Percentiles rank a stretch among this genome's conserved stretches.
Evolutionary conservation across 2,888 invertebrate genomes (phyloP).

Genomic region (Morpho achilles): DNA sequence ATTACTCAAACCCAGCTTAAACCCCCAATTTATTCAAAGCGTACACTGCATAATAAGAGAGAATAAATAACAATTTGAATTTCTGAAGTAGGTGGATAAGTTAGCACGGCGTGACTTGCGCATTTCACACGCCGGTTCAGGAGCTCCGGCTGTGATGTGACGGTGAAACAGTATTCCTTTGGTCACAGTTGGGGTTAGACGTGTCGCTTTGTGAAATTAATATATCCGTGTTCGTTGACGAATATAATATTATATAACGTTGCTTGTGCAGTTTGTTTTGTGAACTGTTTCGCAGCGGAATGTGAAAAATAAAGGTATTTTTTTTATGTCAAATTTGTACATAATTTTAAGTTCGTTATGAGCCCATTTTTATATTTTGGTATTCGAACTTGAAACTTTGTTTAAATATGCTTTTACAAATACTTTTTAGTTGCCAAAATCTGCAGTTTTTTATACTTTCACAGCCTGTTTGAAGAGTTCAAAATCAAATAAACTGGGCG

Average conservation of each 20-base stretch:
- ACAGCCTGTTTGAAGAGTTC: no score
- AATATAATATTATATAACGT: slow-evolving; percentile 63
- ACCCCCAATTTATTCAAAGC: slow-evolving; percentile 35
- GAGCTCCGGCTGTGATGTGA: slow-evolving; percentile 51
- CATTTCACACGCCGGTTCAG: slow-evolving; percentile 63
- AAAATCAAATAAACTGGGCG: no score
- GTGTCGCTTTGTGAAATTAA: slow-evolving; percentile 35
- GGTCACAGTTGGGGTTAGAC: slow-evolving; percentile 39
- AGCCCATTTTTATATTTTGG: no score
- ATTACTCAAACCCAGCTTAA: slow-evolving; percentile 6
- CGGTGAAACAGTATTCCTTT: slow-evolving; percentile 55
- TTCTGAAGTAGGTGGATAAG: slow-evolving; percentile 33
- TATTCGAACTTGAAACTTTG: no score
- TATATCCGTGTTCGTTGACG: slow-evolving; percentile 55
- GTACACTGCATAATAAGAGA: slow-evolving; percentile 50
- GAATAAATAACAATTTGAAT: slow-evolving; percentile 27
- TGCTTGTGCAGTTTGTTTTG: slow-evolving; percentile 63
- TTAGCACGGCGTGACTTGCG: slow-evolving; percentile 68
- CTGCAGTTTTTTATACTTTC: no score
- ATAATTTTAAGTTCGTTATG: background rate
- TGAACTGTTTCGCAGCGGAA: slow-evolving; percentile 36
- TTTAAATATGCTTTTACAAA: no score
- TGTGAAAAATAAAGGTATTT: slow-evolving; percentile 26
- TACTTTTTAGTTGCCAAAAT: no score
- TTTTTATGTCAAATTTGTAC: background rate